Conservation (phyloP, 2,113 vertebrate genomes). For the Hepsetus odoe region DNA sequence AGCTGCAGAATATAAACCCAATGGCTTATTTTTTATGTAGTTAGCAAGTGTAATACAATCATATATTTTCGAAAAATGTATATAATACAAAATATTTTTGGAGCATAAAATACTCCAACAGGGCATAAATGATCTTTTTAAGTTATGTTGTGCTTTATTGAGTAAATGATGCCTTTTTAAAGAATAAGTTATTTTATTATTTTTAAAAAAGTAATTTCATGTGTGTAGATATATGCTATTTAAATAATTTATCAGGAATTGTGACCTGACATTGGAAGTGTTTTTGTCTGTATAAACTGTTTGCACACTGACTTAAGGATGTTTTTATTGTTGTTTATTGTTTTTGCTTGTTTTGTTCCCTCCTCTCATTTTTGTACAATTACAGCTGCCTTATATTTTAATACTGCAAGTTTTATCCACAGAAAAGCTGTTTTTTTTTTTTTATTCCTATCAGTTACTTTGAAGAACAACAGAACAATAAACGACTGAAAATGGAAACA, state of each 20-base stretch:
- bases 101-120: constrained; percentile 79
- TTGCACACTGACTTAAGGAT: constrained; percentile 97
- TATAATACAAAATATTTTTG: constrained; percentile 84
- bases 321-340: constrained; percentile 61
- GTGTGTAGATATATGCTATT: constrained; percentile 99
- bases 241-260: constrained; percentile 99
- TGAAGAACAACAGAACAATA: constrained; percentile 76
- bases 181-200: constrained; percentile 90
- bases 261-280: constrained; percentile 87
- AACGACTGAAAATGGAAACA: constrained; percentile 61
- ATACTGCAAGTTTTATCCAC: constrained; percentile 84
- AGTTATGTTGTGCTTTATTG: constrained; percentile 81
- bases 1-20: constrained; percentile 76
- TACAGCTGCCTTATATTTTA: constrained; percentile 85
- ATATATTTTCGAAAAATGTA: constrained; percentile 85
- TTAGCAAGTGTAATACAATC: constrained; percentile 86
- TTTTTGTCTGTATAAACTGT: constrained; percentile 98
- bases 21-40: constrained; percentile 82
- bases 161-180: constrained; percentile 86
- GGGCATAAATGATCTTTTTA: constrained; percentile 75
- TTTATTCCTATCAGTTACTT: constrained; percentile 69
- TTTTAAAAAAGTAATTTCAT: constrained; percentile 86
- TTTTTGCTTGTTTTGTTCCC: constrained; percentile 75
- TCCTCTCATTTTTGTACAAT: constrained; percentile 79
- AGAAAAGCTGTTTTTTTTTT: constrained; percentile 76